These are phyloP conservation scores for Phalloptychus januarius DNA, from an alignment of 2,797 vertebrate species.

Conservation along the genomic window DNA sequence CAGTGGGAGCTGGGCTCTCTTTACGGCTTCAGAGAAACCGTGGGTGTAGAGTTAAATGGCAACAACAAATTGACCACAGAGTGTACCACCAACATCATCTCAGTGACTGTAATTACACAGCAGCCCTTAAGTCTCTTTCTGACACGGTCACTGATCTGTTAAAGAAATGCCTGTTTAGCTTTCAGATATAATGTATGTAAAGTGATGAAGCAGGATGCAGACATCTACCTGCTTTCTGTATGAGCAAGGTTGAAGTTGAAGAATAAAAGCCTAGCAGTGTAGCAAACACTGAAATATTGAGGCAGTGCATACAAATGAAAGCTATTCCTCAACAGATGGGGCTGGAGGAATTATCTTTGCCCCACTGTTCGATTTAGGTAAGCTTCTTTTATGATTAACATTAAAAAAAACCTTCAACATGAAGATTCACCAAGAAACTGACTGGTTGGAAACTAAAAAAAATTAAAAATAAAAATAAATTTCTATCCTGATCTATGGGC, in stretches of 20 bases:
- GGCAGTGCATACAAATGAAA: background rate
- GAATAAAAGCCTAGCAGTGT: background rate
- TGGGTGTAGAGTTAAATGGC: slow-evolving; percentile 8
- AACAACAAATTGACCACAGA: background rate
- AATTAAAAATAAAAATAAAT: background rate
- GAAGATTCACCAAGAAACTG: background rate
- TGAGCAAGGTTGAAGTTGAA: background rate
- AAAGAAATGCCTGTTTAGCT: background rate
- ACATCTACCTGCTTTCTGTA: background rate
- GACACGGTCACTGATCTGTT: background rate
- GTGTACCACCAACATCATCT: background rate
- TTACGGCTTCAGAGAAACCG: slow-evolving; percentile 21
- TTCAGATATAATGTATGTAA: background rate
- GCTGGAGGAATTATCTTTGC: background rate
- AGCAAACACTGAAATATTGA: background rate
- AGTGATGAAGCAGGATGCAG: background rate
- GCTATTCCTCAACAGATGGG: background rate
- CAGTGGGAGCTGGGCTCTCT: slow-evolving; percentile 25
- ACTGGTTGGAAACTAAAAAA: background rate
- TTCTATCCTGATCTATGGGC: background rate
- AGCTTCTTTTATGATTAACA: background rate
- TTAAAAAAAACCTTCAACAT: background rate
- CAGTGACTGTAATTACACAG: background rate
- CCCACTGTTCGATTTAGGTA: background rate
- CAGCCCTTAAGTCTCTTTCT: slow-evolving; percentile 6